Evolutionary conservation across 1,140 invertebrate species (phyloP), one percentile per base, ranked within the genome.

Genomic region (Nixonia krombeini): DNA sequence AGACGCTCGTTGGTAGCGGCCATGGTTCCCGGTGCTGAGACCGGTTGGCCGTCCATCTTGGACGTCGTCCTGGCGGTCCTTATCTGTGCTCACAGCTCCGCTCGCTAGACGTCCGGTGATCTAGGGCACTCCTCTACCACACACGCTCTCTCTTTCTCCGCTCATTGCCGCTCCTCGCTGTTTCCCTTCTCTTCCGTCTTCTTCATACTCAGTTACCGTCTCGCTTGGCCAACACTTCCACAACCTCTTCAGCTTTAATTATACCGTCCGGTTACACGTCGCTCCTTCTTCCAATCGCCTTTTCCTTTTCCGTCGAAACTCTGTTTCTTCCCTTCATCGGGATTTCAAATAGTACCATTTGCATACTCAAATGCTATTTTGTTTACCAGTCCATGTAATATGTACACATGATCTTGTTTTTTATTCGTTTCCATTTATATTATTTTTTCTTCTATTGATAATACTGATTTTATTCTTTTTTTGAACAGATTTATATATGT

Each of bases 21-120:
- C 68, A 57, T 38, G 35, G 29, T 65, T 71, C 74, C 72, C 69
- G 74, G 73, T 78, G 76, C 75, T 75, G 76, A 82, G 78, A 79
- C 74, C 74, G 75, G 73, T 77, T 73, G 81, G 76, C 77, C 82
- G 83, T 84, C 82, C 79, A 85, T 84, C 82, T 85, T 85, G 80
- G 75, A 74, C 82, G 81, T 84, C 81, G 82, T 81, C 78, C 79
- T 82, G 74, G 76, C 72, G 80, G 81, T 83, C 81, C 83, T 85
- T 85, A 85, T 85, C 83, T 84, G 70, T 73, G 75, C 82, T 83
- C 82, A 84, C 82, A 82, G 82, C 81, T 82, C 73, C 68, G 76
- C 73, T 81, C 33, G 74, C 78, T 82, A 85, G 82, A 85, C 81
- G 78, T 83, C 76, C 78, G 72, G 81, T 85, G 81, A 84, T 85